These are phyloP conservation scores for Himalopsyche japonica DNA, from an alignment of 2,888 invertebrate species.

Conservation along the genomic window DNA sequence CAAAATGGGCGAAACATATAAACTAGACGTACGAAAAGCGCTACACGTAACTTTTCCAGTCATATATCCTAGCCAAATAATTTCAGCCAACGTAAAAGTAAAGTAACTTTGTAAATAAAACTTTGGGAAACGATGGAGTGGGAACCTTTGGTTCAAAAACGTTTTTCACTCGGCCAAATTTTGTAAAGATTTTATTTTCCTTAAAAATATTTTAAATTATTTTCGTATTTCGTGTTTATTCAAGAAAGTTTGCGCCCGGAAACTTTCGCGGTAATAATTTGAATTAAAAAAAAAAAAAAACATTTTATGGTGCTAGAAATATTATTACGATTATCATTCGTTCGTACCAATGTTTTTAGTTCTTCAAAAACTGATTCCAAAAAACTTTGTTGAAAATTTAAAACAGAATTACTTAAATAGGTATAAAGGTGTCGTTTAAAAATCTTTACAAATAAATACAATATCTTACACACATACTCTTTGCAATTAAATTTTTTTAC, in stretches of 20 bases:
- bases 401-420: no score
- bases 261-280: no score
- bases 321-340: no score
- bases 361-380: no score
- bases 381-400: no score
- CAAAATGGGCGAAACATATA: conserved; percentile 22
- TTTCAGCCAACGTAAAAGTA: conserved; percentile 14
- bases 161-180: neutral
- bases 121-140: conserved; percentile 3
- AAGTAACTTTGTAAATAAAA: conserved; percentile 32
- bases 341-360: no score
- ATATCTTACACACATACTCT: no score
- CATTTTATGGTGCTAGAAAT: no score
- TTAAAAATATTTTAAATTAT: neutral
- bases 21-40: neutral
- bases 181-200: neutral
- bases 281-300: no score
- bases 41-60: conserved; percentile 20
- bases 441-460: no score
- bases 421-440: no score
- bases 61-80: conserved; percentile 27
- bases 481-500: no score
- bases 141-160: neutral
- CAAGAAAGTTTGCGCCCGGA: neutral
- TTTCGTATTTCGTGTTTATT: neutral